Percentiles rank a stretch among this genome's conserved stretches.
Evolutionary conservation across 1,140 invertebrate species (phyloP).

Genomic region (Zaprionus kolodkinae): DNA sequence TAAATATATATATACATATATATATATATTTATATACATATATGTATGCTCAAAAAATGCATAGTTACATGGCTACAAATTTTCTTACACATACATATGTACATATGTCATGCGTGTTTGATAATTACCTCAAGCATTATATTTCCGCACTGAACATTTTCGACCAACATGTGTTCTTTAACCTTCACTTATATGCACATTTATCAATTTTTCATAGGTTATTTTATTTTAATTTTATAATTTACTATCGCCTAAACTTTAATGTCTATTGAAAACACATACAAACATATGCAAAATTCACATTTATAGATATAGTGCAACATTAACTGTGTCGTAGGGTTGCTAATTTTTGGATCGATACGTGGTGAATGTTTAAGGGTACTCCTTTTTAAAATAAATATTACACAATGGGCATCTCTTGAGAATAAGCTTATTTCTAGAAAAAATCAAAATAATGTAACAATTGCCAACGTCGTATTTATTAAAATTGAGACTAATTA

Average conservation of each 20-base stretch:
- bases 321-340: not conserved
- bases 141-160: constrained; percentile 32
- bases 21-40: not conserved
- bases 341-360: not conserved
- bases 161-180: constrained; percentile 7
- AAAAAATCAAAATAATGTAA: no score
- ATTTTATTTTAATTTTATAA: constrained; percentile 38
- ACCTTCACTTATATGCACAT: constrained; percentile 43
- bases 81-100: not conserved
- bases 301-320: constrained; percentile 13
- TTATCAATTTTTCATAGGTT: constrained; percentile 41
- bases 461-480: no score
- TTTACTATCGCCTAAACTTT: constrained; percentile 45
- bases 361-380: not conserved
- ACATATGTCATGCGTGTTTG: constrained; percentile 16
- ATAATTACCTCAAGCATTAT: constrained; percentile 40
- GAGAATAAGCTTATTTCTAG: no score
- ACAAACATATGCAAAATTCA: constrained; percentile 21
- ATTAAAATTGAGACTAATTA: no score
- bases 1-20: no score
- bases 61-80: not conserved
- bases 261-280: constrained; percentile 50
- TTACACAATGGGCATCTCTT: not conserved
- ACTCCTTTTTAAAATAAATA: not conserved
- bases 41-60: not conserved